phyloP scores from a whole-genome alignment of 2,888 invertebrate species.

The Carterocephalus palaemon region DNA sequence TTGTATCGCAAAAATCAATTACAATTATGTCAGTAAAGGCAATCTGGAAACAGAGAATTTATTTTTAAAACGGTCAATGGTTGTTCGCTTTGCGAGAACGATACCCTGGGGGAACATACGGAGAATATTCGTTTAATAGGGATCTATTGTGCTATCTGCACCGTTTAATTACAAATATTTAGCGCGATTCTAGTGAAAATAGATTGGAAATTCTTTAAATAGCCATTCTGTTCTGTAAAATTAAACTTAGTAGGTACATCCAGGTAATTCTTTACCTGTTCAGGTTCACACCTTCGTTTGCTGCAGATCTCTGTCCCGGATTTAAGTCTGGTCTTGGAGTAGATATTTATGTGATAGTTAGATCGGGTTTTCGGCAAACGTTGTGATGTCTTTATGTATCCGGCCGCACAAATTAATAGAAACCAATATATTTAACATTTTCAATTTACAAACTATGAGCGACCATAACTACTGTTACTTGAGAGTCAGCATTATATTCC shows the following conservation, averaged over 20 bases:
- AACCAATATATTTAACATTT: no score
- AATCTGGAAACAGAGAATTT: slow-evolving; percentile 40
- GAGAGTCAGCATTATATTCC: no score
- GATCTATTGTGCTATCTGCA: slow-evolving; percentile 52
- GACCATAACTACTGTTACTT: no score
- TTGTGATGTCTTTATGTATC: no score
- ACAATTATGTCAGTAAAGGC: slow-evolving; percentile 44
- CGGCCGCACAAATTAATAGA: no score
- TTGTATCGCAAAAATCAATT: slow-evolving; percentile 42
- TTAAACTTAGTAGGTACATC: slow-evolving; percentile 13
- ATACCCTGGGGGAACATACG: slow-evolving; percentile 49
- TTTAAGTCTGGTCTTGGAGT: no score
- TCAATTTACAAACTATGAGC: no score
- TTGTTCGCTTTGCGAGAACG: slow-evolving; percentile 44
- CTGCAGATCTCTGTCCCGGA: no score
- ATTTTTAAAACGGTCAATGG: slow-evolving; percentile 49
- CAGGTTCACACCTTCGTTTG: no score
- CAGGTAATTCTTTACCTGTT: not conserved
- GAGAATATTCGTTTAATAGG: slow-evolving; percentile 58
- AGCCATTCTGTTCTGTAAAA: slow-evolving; percentile 16
- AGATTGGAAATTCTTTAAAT: slow-evolving; percentile 29
- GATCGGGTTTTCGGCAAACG: no score
- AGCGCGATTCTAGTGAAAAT: slow-evolving; percentile 28
- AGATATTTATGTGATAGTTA: no score
- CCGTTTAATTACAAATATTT: slow-evolving; percentile 41